phyloP scores from a whole-genome alignment of 2,888 invertebrate species.

The Lasioglossum zephyrum region DNA sequence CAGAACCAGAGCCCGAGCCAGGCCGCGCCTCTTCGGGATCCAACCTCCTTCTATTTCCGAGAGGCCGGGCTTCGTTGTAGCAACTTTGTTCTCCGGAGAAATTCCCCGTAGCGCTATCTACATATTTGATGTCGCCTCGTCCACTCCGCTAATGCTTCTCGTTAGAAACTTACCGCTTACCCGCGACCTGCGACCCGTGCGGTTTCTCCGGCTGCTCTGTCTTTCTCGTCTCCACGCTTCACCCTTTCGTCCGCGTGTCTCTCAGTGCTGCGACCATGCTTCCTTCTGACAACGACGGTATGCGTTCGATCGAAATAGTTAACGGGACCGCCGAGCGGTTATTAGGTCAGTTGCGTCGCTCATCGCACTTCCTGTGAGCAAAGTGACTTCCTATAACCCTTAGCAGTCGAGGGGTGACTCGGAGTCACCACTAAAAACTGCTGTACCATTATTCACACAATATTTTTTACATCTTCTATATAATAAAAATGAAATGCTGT shows the following conservation, averaged over 20 bases:
- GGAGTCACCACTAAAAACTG: no score
- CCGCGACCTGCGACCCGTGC: constrained; percentile 59
- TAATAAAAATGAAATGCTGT: no score
- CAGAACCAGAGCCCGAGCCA: neutral
- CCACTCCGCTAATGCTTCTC: constrained; percentile 79
- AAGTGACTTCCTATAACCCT: neutral
- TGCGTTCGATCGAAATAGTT: neutral
- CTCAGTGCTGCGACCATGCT: neutral
- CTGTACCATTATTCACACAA: no score
- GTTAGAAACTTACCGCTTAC: constrained; percentile 77
- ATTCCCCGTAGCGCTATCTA: constrained; percentile 80
- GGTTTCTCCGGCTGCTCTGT: constrained; percentile 33
- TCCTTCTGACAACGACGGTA: neutral
- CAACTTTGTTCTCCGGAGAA: constrained; percentile 79
- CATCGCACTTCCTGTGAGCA: neutral
- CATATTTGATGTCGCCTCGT: constrained; percentile 81
- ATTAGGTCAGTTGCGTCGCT: neutral
- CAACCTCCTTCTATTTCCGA: constrained; percentile 56
- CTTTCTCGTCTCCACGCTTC: constrained; percentile 26
- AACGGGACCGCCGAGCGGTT: neutral
- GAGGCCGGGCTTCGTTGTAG: constrained; percentile 65
- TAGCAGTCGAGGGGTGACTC: no score
- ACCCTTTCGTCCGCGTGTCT: neutral
- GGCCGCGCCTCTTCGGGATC: constrained; percentile 26
- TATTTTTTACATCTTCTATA: no score